These are phyloP conservation scores for Mercenaria mercenaria DNA, from an alignment of 1,140 invertebrate species.

Conservation along the genomic window DNA sequence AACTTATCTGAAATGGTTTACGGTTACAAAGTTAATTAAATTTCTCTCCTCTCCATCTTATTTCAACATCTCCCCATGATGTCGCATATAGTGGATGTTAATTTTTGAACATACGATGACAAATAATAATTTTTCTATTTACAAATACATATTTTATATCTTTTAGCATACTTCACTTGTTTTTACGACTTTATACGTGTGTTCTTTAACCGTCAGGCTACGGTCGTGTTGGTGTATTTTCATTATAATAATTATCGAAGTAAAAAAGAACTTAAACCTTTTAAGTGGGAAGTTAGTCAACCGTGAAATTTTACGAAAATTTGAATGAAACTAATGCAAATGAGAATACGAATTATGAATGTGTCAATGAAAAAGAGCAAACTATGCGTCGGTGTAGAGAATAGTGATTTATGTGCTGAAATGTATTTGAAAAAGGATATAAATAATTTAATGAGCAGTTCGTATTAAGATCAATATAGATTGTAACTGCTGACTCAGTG, in stretches of 20 bases:
- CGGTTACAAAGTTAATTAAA: too few species aligned
- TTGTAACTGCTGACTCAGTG: too few species aligned
- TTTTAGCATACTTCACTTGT: neutral
- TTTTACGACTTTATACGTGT: neutral
- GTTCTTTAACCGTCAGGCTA: neutral
- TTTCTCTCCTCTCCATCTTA: too few species aligned
- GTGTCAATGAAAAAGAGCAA: neutral
- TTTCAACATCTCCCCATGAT: neutral
- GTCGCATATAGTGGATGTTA: neutral
- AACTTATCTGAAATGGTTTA: too few species aligned
- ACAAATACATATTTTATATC: neutral
- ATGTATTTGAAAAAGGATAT: too few species aligned
- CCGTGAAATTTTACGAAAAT: neutral
- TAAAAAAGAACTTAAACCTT: neutral
- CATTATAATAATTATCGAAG: neutral
- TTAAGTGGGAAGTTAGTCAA: neutral
- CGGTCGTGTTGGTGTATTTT: too few species aligned
- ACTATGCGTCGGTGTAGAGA: neutral
- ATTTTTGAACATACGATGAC: neutral
- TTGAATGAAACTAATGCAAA: slow-evolving; percentile 1
- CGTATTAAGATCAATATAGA: too few species aligned
- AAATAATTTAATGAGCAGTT: too few species aligned
- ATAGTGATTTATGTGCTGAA: neutral
- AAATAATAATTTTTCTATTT: neutral
- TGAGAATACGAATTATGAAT: neutral